Evolutionary conservation across 2,797 vertebrate genomes (phyloP), one percentile per base, ranked within the genome.

Genomic region (Enteromius unitaeniatus): DNA sequence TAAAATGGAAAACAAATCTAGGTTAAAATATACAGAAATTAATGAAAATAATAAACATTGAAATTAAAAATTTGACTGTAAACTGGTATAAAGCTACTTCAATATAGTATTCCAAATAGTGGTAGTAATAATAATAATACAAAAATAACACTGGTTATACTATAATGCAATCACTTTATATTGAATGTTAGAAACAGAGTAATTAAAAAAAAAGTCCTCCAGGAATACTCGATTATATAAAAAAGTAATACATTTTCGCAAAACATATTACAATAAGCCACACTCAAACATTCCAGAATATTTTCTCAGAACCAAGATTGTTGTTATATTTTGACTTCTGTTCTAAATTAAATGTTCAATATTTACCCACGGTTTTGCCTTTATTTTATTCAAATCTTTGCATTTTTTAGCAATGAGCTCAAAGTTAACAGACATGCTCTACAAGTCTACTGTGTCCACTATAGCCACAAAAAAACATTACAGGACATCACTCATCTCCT

Each of bases 401-500:
- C 31, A 4, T 34, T 34, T 34, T 34, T 34, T 34, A 34, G 31
- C 31, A 34, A 26, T 28, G 23, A 72, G 42, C 17, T 72, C 23
- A 31, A 49, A 72, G 13, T 15, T 28, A 4, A 10, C 14, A 47
- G 14, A 47, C 64, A 21, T 21, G 69, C 42, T 15, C 68, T 47
- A 47, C 14, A 45, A 45, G 69, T 2, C 42, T 45, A n/a, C 26
- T 49, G 45, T 31, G 70, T 17, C 17, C 70, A 73, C 26, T 55
- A 23, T 6, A 69, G 4, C 13, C 3, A 2, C 26, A 15, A 55
- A 15, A 55, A 34, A 4, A n/a, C n/a, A n/a, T n/a, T n/a, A n/a
- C n/a, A n/a, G n/a, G n/a, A n/a, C n/a, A n/a, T 64, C 65, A 80
- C 53, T 58, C 42, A 55, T 78, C 68, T 78, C 51, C 9, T 40